Conservation (phyloP, 2,113 vertebrate genomes). For the Brachionichthys hirsutus region DNA sequence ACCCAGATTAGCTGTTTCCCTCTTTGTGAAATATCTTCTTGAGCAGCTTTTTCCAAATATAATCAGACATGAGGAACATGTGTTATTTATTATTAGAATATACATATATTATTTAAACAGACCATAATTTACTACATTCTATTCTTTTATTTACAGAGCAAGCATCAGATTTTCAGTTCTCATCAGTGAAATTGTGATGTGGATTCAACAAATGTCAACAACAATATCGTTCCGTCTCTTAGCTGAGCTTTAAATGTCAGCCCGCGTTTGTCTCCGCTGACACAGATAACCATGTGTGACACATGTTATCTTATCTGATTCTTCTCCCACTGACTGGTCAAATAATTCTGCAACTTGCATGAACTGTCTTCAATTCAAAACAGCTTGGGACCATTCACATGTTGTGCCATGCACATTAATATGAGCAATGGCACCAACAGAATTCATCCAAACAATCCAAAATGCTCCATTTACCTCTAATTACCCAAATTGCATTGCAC, state of each 20-base stretch:
- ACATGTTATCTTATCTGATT: background rate
- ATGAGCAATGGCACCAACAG: background rate
- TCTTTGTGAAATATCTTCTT: slow-evolving; percentile 30
- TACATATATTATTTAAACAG: background rate
- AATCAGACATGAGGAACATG: background rate
- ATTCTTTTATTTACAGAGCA: background rate
- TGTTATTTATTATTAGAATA: slow-evolving; percentile 5
- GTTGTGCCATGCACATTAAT: background rate
- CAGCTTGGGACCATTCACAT: background rate
- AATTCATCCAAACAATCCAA: slow-evolving; percentile 11
- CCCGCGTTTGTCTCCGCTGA: slow-evolving; percentile 1
- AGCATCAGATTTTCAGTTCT: background rate
- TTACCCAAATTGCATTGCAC: too few relatives aligned
- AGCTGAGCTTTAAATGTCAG: background rate
- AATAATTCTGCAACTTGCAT: slow-evolving; percentile 10
- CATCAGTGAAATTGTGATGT: background rate
- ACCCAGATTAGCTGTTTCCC: slow-evolving; percentile 22
- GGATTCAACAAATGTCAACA: background rate
- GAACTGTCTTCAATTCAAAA: background rate
- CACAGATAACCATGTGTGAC: background rate
- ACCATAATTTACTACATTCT: background rate
- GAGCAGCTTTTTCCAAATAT: slow-evolving; percentile 16
- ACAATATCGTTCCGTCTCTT: background rate
- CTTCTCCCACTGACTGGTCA: slow-evolving; percentile 1
- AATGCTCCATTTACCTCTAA: too few relatives aligned